These are phyloP conservation scores for Petrocephalus sullivani DNA, from an alignment of 2,797 vertebrate species.

Conservation along the genomic window DNA sequence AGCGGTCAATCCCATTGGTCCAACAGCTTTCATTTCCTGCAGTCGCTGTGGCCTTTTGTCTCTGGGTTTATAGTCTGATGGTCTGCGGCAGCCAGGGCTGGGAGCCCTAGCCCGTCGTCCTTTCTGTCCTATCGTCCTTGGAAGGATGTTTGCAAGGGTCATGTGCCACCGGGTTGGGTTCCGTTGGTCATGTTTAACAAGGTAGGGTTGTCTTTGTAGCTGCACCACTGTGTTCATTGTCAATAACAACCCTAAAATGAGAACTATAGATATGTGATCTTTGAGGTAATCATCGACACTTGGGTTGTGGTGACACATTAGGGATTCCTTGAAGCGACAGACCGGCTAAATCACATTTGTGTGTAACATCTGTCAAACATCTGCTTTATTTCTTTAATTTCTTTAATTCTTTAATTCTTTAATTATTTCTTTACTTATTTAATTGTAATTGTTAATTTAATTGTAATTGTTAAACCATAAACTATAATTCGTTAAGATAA, in stretches of 20 bases:
- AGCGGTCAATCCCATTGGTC: not conserved
- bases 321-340: not conserved
- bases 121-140: not conserved
- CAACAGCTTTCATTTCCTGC: not conserved
- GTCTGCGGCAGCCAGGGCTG: not conserved
- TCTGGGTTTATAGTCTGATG: not conserved
- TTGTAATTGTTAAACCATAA: not conserved
- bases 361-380: not conserved
- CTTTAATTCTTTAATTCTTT: too few species aligned
- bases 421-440: too few species aligned
- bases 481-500: not conserved
- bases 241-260: not conserved
- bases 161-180: not conserved
- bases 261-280: not conserved
- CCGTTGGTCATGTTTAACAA: not conserved
- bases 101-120: not conserved
- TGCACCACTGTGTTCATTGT: not conserved
- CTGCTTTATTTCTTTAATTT: too few species aligned
- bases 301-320: not conserved
- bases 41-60: not conserved
- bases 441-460: too few species aligned
- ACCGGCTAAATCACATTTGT: not conserved
- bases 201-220: not conserved
- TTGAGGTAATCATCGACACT: not conserved
- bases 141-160: not conserved